A percentile compares a stretch with the other conserved stretches of the same genome.
phyloP scores from a whole-genome alignment of 64 coral and sea anemone species.

The Platygyra sinensis region DNA sequence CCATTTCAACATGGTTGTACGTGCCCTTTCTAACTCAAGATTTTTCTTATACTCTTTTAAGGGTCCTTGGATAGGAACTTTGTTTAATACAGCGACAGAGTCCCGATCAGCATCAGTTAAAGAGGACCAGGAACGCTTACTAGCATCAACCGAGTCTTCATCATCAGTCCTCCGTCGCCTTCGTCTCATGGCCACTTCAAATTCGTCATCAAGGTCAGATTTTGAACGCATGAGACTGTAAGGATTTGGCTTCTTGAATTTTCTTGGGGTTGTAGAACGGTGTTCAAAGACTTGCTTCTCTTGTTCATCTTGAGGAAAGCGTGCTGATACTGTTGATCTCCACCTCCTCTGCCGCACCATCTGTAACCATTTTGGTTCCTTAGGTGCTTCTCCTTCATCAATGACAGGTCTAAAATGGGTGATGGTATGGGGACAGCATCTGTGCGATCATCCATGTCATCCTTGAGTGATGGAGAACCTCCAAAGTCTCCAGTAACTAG shows the following conservation, averaged over 20 bases:
- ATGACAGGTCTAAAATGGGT: conserved; percentile 86
- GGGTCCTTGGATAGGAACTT: conserved; percentile 77
- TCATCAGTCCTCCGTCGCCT: conserved; percentile 70
- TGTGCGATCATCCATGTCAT: conserved; percentile 35
- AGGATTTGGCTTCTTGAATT: conserved; percentile 77
- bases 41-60: conserved; percentile 95
- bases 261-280: conserved; percentile 86
- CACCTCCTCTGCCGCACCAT: conserved; percentile 83
- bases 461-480: conserved; percentile 24
- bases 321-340: conserved; percentile 81
- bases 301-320: conserved; percentile 84
- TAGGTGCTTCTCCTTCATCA: conserved; percentile 79
- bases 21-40: conserved; percentile 74
- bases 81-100: conserved; percentile 50
- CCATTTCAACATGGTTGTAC: conserved; percentile 85
- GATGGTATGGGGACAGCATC: conserved; percentile 58
- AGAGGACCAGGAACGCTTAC: conserved; percentile 56
- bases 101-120: conserved; percentile 18
- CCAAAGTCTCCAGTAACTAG: conserved; percentile 14
- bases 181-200: conserved; percentile 66
- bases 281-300: conserved; percentile 74
- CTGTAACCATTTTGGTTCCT: conserved; percentile 80
- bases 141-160: conserved; percentile 53
- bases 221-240: conserved; percentile 80
- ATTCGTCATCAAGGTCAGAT: conserved; percentile 72